A percentile compares a stretch with the other conserved stretches of the same genome.
phyloP scores from a whole-genome alignment of 2,888 invertebrate genomes.

The Pammene fasciana region DNA sequence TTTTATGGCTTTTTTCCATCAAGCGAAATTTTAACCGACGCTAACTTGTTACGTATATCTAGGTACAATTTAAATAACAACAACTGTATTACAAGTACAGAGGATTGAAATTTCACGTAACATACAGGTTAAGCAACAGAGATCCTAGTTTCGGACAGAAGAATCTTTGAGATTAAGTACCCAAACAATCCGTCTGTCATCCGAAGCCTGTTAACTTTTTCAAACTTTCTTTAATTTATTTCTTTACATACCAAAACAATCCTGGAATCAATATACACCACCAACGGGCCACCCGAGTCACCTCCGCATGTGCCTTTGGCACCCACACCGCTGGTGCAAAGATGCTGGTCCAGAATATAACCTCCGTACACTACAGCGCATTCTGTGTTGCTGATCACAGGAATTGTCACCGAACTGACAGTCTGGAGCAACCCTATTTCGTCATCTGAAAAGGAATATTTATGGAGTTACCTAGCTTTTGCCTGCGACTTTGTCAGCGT shows the following conservation, averaged over 20 bases:
- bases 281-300: constrained; percentile 65
- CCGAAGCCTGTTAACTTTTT: no score
- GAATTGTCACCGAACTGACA: constrained; percentile 31
- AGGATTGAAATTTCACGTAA: no score
- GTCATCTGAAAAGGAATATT: constrained; percentile 4
- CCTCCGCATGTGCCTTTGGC: constrained; percentile 55
- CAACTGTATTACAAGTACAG: no score
- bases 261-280: constrained; percentile 45
- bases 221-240: background rate
- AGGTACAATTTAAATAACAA: no score
- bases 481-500: no score
- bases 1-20: no score
- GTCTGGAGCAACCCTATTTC: constrained; percentile 19
- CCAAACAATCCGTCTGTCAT: no score
- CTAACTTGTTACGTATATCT: no score
- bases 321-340: constrained; percentile 60
- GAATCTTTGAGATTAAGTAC: no score
- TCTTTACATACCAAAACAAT: constrained; percentile 49
- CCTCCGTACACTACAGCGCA: constrained; percentile 53
- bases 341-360: constrained; percentile 50
- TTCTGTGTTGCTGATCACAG: constrained; percentile 52
- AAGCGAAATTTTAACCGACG: no score
- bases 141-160: no score
- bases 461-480: background rate
- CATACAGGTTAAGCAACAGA: no score